A percentile compares a stretch with the other conserved stretches of the same genome.
phyloP scores from a whole-genome alignment of 2,113 vertebrate species.

The Phalacrocorax carbo region DNA sequence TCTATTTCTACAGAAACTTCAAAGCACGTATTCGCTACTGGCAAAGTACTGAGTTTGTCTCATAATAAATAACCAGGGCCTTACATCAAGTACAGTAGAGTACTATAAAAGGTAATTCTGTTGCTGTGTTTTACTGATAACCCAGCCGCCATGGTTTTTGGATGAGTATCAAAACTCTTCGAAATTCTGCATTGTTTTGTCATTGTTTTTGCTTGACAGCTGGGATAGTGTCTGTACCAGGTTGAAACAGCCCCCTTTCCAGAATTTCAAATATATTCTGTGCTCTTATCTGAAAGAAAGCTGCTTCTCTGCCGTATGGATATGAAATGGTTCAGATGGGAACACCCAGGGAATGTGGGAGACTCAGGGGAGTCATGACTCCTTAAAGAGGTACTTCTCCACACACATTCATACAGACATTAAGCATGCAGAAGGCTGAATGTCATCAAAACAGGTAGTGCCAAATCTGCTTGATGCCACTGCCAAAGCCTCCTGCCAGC shows the following conservation, averaged over 20 bases:
- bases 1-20: conserved; percentile 35
- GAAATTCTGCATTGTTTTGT: neutral
- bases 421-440: neutral
- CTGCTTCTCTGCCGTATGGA: neutral
- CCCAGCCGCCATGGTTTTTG: conserved; percentile 11
- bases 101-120: conserved; percentile 4
- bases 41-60: neutral
- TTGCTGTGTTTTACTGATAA: conserved; percentile 23
- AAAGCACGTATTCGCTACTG: conserved; percentile 19
- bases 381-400: neutral
- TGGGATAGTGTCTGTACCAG: neutral
- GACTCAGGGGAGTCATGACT: neutral
- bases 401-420: neutral
- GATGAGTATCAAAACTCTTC: conserved; percentile 8
- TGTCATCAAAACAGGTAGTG: neutral
- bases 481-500: neutral
- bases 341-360: neutral
- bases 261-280: neutral
- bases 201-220: conserved; percentile 4
- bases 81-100: neutral
- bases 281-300: neutral
- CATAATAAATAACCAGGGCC: neutral
- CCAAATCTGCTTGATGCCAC: neutral
- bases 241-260: neutral
- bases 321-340: neutral